Evolutionary conservation across 2,888 invertebrate genomes (phyloP), one percentile per base, ranked within the genome.

Genomic region (Campaea margaritaria): DNA sequence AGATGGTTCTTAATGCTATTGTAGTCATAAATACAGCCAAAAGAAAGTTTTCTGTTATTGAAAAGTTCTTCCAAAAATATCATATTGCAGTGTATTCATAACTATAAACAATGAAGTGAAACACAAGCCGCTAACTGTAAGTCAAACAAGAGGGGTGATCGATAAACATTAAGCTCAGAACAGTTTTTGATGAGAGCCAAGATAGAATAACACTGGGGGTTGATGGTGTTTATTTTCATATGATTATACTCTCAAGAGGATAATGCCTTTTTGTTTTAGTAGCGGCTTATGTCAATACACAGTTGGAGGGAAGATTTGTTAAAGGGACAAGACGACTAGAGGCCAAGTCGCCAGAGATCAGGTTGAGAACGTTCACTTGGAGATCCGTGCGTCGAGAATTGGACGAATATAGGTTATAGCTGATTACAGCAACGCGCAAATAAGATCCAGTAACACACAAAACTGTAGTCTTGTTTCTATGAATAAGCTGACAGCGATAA

Each of bases 211-310:
- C 65, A 61, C 9, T 36, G 53, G 59, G 56, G 62, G 52, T 38
- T 51, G 38, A 48, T 28, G 52, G 2, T 66, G 69, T 64, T 65
- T 69, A 65, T 69, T 68, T 68, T 64, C 55, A 46, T 45, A 44
- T 45, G 27, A 34, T 55, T 58, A 52, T 62, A 52, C 53, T 55
- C 60, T 61, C 28, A 34, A 54, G 49, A 54, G 41, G 28, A 51
- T 55, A 52, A 53, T 14, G 27, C 27, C 44, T 55, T 52, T 49
- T 16, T 58, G 21, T 53, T 53, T 53, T 45, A 50, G 13, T 63
- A 44, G 50, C 36, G 11, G 42, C 38, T 42, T 42, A 15, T 60
- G 42, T 56, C 38, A 56, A 55, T 45, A 50, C 44, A 42, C 16
- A 13, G 14, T 31, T 43, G 8, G 13, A 47, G n/a, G 8, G 8